Percentiles rank a stretch among this genome's conserved stretches.
Conservation (phyloP, 1,140 invertebrate species). For the Drosophila parvula region DNA sequence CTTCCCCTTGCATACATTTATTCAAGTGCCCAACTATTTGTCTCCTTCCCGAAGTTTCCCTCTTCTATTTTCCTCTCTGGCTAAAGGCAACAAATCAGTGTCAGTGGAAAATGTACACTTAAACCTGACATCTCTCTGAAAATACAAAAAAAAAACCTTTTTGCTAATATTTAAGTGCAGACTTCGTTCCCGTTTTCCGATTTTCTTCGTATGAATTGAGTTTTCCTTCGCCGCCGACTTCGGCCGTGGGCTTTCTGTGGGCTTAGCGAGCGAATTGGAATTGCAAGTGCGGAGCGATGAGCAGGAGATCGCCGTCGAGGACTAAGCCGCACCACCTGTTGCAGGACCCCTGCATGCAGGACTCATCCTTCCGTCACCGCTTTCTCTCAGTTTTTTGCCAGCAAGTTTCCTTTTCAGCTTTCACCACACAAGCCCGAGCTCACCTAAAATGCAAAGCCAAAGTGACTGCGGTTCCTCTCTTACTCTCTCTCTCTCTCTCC, state of each 20-base stretch:
- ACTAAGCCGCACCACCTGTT: conserved; percentile 33
- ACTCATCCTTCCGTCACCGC: neutral
- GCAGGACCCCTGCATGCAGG: conserved; percentile 6
- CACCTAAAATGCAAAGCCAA: conserved; percentile 63
- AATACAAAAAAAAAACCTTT: conserved; percentile 31
- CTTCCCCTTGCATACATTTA: neutral
- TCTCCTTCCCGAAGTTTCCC: neutral
- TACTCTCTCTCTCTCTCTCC: neutral
- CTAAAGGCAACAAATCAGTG: conserved; percentile 63
- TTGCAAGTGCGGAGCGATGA: neutral
- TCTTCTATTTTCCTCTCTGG: neutral
- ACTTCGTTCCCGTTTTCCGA: neutral
- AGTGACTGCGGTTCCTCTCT: conserved; percentile 44
- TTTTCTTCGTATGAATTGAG: conserved; percentile 22
- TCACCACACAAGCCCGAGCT: conserved; percentile 14
- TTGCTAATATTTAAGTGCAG: conserved; percentile 55
- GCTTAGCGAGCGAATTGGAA: conserved; percentile 12
- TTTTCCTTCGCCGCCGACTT: conserved; percentile 1
- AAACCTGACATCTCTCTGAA: conserved; percentile 28
- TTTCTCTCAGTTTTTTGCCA: neutral
- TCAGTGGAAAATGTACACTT: conserved; percentile 63
- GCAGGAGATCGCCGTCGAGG: conserved; percentile 1
- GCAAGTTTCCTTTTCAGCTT: conserved; percentile 7
- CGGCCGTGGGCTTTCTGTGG: conserved; percentile 1
- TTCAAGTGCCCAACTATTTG: neutral